phyloP scores from a whole-genome alignment of 2,113 vertebrate species.

The Herpailurus yagouaroundi region DNA sequence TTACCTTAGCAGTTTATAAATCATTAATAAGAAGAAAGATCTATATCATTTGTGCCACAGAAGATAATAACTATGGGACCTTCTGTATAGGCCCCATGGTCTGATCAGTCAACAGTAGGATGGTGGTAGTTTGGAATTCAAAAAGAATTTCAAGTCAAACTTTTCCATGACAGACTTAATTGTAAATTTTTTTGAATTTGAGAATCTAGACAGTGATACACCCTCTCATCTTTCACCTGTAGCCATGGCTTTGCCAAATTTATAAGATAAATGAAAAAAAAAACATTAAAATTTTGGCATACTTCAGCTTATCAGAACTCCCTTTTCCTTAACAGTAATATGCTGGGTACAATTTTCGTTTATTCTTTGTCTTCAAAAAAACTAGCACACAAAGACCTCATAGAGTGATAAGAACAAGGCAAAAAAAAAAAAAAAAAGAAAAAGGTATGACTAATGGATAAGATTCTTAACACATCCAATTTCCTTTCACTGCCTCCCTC shows the following conservation, averaged over 20 bases:
- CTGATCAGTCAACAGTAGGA: neutral
- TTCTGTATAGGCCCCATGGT: neutral
- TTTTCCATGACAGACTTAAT: neutral
- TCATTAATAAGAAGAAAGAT: neutral
- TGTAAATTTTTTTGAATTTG: neutral
- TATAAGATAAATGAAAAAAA: neutral
- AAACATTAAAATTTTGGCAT: neutral
- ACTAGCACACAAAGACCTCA: conserved; percentile 41
- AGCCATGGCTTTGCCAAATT: neutral
- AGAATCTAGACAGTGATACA: neutral
- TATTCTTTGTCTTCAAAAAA: conserved; percentile 49
- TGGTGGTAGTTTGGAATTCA: neutral
- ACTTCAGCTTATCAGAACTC: conserved; percentile 6
- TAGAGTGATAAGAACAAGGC: conserved; percentile 75
- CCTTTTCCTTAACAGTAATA: conserved; percentile 10
- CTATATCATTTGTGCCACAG: neutral
- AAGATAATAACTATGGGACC: neutral
- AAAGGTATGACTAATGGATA: conserved; percentile 80
- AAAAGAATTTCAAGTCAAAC: conserved; percentile 13
- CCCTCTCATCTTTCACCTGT: neutral
- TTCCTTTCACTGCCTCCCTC: conserved; percentile 79
- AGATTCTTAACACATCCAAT: conserved; percentile 85
- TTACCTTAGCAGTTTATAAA: neutral
- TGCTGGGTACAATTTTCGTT: neutral
- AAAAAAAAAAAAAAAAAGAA: conserved; percentile 54